phyloP scores from a whole-genome alignment of 1,140 invertebrate species.

The Sarcophaga peregrina region DNA sequence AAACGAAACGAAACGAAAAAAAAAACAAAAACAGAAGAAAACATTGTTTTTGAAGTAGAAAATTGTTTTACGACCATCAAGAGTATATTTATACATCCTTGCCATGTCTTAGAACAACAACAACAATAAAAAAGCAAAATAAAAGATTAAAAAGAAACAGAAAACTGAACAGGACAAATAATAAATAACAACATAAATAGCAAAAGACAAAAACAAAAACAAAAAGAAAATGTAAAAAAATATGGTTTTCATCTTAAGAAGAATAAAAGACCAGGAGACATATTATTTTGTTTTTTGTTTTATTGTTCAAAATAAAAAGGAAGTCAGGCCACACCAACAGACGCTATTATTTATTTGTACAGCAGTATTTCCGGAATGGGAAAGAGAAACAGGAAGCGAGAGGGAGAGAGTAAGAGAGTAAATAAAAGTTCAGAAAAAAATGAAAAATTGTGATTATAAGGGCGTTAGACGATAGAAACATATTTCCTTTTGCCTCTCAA shows the following conservation, averaged over 20 bases:
- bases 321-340: neutral
- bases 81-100: conserved; percentile 21
- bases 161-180: neutral
- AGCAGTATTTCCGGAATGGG: neutral
- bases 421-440: neutral
- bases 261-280: conserved; percentile 11
- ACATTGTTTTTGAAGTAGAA: conserved; percentile 29
- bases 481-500: neutral
- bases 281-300: neutral
- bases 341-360: neutral
- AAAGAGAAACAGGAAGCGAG: too few relatives aligned
- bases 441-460: conserved; percentile 35
- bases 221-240: conserved; percentile 8
- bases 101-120: conserved; percentile 12
- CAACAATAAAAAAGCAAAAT: neutral
- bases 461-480: conserved; percentile 30
- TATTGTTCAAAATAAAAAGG: neutral
- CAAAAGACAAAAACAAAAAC: neutral
- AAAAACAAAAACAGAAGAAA: conserved; percentile 24
- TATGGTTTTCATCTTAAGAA: conserved; percentile 1
- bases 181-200: neutral
- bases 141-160: conserved; percentile 1
- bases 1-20: conserved; percentile 17
- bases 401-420: too few relatives aligned
- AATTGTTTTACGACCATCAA: conserved; percentile 31